Evolutionary conservation across 1,140 invertebrate species (phyloP).

Genomic region (Penaeus indicus): DNA sequence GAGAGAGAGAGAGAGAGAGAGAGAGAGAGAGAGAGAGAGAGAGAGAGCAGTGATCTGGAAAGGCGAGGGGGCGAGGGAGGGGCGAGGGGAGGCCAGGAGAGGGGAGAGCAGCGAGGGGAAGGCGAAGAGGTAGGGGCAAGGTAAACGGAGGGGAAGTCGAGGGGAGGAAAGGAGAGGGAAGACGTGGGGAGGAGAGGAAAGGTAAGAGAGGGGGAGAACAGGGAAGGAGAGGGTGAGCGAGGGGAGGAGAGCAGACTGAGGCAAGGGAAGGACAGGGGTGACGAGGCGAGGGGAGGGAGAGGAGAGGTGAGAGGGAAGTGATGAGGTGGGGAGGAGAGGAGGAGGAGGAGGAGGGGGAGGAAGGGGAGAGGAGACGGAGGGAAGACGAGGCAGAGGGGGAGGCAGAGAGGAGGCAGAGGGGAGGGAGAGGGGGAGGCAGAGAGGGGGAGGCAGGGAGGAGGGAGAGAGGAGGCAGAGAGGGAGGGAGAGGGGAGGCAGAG

Average conservation of each 20-base stretch:
- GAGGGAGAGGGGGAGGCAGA: not conserved
- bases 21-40: not conserved
- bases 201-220: not conserved
- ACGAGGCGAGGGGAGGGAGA: not conserved
- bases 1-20: no score
- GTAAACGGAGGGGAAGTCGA: not conserved
- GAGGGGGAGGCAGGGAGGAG: not conserved
- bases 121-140: not conserved
- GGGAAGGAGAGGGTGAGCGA: not conserved
- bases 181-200: constrained; percentile 8
- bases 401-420: constrained; percentile 3
- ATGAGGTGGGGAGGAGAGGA: not conserved
- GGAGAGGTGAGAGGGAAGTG: not conserved
- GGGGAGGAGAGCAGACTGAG: not conserved
- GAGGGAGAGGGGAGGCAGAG: not conserved
- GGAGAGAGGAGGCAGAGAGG: not conserved
- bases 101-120: no score
- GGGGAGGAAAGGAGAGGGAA: not conserved
- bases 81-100: not conserved
- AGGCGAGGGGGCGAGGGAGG: no score
- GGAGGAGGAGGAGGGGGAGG: not conserved
- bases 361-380: not conserved
- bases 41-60: constrained; percentile 1
- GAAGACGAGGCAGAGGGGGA: no score
- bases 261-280: not conserved